Evolutionary conservation across 2,113 vertebrate species (phyloP).

Genomic region (Neodon shergylaensis): DNA sequence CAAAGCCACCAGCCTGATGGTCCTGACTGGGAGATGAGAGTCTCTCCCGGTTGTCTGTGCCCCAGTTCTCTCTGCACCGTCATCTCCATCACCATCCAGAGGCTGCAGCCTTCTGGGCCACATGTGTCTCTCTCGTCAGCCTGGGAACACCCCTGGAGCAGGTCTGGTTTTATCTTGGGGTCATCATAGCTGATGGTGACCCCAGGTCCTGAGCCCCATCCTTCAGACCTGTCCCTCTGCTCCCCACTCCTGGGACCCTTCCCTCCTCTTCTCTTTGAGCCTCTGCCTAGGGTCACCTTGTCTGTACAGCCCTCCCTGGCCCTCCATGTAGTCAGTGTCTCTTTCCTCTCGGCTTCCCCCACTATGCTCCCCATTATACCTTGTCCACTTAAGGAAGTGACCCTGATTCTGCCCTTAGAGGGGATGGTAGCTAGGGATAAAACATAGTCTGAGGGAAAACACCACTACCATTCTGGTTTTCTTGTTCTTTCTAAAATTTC

Average conservation of each 20-base stretch:
- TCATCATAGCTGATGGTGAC: not conserved
- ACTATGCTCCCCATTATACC: not conserved
- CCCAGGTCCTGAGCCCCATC: not conserved
- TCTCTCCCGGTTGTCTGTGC: not conserved
- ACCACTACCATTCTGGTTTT: not conserved
- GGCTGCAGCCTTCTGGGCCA: not conserved
- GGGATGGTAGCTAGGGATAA: not conserved
- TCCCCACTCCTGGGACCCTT: too few relatives aligned
- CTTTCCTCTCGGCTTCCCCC: not conserved
- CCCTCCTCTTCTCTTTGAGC: not conserved
- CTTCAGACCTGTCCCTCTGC: not conserved
- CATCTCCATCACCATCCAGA: not conserved
- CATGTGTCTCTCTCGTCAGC: not conserved
- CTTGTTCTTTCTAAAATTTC: not conserved
- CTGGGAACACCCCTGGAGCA: not conserved
- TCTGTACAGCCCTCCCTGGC: not conserved
- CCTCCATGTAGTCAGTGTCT: not conserved
- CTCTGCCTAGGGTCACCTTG: not conserved
- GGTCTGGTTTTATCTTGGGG: not conserved
- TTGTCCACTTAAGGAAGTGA: not conserved
- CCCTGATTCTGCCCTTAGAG: not conserved
- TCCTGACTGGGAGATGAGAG: not conserved
- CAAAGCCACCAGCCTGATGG: not conserved
- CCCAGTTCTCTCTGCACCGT: too few relatives aligned
- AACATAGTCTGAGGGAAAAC: not conserved